Evolutionary conservation across 2,797 vertebrate genomes (phyloP).

Genomic region (Squalus acanthias): DNA sequence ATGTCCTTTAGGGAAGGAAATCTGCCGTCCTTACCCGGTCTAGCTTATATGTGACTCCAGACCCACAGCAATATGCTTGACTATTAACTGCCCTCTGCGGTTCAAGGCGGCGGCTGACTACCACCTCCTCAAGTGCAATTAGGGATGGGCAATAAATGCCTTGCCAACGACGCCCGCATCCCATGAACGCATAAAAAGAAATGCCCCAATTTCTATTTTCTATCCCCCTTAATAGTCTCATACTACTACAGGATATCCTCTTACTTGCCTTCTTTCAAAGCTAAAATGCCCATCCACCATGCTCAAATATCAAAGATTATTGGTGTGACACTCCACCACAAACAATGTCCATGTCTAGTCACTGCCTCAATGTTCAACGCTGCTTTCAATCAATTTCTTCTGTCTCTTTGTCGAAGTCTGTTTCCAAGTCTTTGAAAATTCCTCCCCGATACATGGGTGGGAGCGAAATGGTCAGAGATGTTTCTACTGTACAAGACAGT

Average conservation of each 20-base stretch:
- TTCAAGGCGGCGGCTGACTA: too few species aligned
- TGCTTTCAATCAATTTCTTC: background rate
- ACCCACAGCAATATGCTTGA: too few species aligned
- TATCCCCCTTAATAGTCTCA: background rate
- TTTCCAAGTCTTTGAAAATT: background rate
- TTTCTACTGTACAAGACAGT: background rate
- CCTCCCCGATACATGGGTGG: background rate
- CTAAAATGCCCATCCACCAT: background rate
- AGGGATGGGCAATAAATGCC: too few species aligned
- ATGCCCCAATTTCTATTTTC: background rate
- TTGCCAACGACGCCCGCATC: too few species aligned
- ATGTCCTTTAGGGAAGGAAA: too few species aligned
- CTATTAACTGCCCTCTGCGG: too few species aligned
- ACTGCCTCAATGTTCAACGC: too few species aligned
- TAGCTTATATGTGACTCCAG: too few species aligned
- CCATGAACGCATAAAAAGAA: too few species aligned
- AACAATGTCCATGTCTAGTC: too few species aligned
- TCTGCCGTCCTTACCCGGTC: too few species aligned
- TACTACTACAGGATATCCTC: background rate
- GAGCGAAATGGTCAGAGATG: background rate
- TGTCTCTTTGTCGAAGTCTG: background rate
- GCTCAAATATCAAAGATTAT: background rate
- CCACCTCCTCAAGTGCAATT: too few species aligned
- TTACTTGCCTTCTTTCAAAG: background rate
- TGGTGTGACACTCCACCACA: background rate